These are phyloP conservation scores for Holacanthella duospinosa DNA, from an alignment of 2,888 invertebrate species.

Conservation along the genomic window DNA sequence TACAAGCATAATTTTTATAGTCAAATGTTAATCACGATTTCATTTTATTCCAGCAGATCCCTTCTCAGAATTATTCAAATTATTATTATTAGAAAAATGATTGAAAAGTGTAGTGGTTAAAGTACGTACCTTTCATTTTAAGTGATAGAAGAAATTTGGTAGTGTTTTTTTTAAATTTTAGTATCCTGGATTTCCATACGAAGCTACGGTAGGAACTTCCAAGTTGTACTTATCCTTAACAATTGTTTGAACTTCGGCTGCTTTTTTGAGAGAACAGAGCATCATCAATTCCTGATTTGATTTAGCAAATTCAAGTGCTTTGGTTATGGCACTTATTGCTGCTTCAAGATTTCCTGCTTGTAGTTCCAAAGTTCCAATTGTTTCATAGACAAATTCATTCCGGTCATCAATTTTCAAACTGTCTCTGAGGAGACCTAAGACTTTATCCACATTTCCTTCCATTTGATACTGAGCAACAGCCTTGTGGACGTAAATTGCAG, in stretches of 20 bases:
- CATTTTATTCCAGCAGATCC: no score
- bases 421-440: slow-evolving; percentile 63
- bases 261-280: slow-evolving; percentile 76
- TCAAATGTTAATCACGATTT: background rate
- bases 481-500: slow-evolving; percentile 75
- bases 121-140: no score
- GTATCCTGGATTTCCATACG: background rate
- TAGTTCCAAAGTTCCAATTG: slow-evolving; percentile 76
- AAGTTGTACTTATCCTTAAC: slow-evolving; percentile 27
- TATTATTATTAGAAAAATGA: no score
- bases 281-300: slow-evolving; percentile 83
- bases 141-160: no score
- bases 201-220: background rate
- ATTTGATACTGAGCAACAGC: slow-evolving; percentile 71
- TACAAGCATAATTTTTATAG: no score
- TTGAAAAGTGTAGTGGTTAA: no score
- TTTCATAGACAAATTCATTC: slow-evolving; percentile 91
- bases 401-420: slow-evolving; percentile 79
- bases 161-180: no score
- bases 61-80: no score
- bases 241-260: slow-evolving; percentile 79
- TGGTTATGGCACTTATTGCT: slow-evolving; percentile 61
- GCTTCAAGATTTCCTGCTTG: background rate
- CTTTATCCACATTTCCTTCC: slow-evolving; percentile 69
- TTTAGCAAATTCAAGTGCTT: slow-evolving; percentile 73